A percentile compares a stretch with the other conserved stretches of the same genome.
Evolutionary conservation across 2,113 vertebrate genomes (phyloP).

Genomic region (Aramus guarauna): DNA sequence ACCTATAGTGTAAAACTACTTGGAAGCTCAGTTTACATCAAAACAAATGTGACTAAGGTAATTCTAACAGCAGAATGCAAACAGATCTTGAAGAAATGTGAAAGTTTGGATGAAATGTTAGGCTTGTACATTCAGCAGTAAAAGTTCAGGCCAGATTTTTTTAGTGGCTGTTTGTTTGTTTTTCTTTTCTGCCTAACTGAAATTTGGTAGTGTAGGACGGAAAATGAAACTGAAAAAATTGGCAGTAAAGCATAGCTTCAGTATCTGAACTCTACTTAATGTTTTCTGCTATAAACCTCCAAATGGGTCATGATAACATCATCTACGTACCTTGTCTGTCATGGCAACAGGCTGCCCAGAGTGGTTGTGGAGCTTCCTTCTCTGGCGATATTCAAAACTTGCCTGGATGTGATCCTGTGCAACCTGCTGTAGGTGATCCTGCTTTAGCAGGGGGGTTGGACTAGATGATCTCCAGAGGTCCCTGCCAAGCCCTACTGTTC

Average conservation of each 20-base stretch:
- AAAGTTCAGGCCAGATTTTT: background rate
- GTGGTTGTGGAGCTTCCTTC: too few species aligned
- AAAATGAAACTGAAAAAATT: background rate
- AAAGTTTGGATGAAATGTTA: background rate
- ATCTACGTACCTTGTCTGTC: background rate
- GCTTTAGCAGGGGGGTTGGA: too few species aligned
- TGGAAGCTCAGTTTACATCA: background rate
- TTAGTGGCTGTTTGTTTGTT: background rate
- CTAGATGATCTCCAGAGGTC: too few species aligned
- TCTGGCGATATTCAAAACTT: too few species aligned
- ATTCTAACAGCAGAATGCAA: background rate
- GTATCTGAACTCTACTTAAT: background rate
- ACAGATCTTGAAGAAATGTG: background rate
- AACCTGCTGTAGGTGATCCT: too few species aligned
- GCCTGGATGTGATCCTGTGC: too few species aligned
- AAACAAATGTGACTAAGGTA: background rate
- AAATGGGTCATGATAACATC: background rate
- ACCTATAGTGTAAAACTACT: background rate
- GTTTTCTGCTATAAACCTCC: background rate
- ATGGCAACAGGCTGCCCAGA: too few species aligned
- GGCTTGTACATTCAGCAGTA: background rate
- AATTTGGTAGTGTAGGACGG: background rate
- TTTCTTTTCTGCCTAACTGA: background rate
- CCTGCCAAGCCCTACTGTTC: too few species aligned
- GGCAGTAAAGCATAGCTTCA: background rate